These are phyloP conservation scores for Caenorhabditis virilis DNA, from an alignment of 2,888 invertebrate genomes.

Conservation along the genomic window DNA sequence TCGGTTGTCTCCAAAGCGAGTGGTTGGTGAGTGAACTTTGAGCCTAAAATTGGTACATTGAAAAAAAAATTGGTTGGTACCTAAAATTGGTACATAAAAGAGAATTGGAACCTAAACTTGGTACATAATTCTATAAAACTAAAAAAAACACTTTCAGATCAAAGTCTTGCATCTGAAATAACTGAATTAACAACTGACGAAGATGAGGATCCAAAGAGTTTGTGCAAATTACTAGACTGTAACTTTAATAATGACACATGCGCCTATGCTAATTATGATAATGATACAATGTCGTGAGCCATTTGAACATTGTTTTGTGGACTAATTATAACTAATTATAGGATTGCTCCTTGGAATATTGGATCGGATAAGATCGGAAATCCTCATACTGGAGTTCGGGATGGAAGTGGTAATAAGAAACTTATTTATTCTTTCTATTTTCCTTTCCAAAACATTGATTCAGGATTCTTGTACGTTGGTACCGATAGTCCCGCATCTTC, in stretches of 20 bases:
- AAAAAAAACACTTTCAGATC: conserved; percentile 10
- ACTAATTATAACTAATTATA: conserved; percentile 8
- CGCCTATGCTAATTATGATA: conserved; percentile 43
- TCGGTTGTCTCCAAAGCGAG: conserved; percentile 22
- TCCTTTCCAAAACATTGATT: conserved; percentile 3
- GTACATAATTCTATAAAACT: background rate
- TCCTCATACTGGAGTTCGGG: conserved; percentile 46
- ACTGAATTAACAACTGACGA: conserved; percentile 12
- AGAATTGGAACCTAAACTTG: no score
- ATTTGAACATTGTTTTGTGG: background rate
- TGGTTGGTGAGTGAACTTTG: background rate
- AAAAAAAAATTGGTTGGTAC: no score
- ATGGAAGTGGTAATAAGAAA: conserved; percentile 10
- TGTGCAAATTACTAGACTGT: conserved; percentile 49
- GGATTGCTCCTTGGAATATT: conserved; percentile 36
- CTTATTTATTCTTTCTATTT: no score
- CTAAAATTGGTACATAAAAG: no score
- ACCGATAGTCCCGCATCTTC: conserved; percentile 42
- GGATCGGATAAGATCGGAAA: conserved; percentile 41
- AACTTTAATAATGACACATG: conserved; percentile 50
- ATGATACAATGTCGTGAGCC: conserved; percentile 35
- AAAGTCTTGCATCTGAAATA: conserved; percentile 17
- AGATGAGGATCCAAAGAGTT: conserved; percentile 6
- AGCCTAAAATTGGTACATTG: background rate
- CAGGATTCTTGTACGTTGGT: conserved; percentile 59